Conservation (phyloP, 2,113 vertebrate genomes). For the Montifringilla adamsi region DNA sequence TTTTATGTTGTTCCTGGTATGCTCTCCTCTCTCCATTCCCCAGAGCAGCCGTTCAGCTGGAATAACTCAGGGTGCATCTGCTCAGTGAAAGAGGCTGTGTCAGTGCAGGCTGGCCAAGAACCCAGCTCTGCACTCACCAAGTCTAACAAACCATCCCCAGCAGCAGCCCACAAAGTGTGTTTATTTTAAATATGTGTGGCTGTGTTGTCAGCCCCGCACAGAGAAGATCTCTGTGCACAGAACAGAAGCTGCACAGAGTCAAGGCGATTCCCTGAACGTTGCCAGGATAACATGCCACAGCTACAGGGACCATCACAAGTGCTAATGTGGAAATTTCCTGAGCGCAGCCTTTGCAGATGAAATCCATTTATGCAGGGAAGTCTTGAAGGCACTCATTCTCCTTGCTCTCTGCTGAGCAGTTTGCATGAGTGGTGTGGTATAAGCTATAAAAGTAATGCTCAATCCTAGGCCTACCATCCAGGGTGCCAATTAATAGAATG, state of each 20-base stretch:
- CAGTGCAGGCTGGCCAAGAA: background rate
- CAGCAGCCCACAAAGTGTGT: background rate
- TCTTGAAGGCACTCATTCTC: background rate
- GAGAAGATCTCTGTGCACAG: background rate
- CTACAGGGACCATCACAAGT: background rate
- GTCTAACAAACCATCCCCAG: background rate
- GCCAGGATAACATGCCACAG: background rate
- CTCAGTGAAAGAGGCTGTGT: background rate
- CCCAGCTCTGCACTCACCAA: background rate
- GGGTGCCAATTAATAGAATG: background rate
- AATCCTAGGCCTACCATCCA: background rate
- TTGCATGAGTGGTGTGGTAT: background rate
- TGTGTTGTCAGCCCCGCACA: background rate
- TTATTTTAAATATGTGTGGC: background rate
- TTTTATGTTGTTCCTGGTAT: rapidly evolving
- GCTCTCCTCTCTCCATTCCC: background rate
- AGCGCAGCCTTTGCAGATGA: background rate
- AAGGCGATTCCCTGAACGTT: rapidly evolving
- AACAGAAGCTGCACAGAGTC: background rate
- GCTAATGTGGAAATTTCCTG: background rate
- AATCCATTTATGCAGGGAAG: background rate
- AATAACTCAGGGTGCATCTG: background rate
- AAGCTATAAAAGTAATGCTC: background rate
- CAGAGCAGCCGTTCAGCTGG: background rate
- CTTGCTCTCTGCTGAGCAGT: background rate